Evolutionary conservation across 2,113 vertebrate genomes (phyloP), one percentile per base, ranked within the genome.

Genomic region (Campylorhamphus procurvoides): DNA sequence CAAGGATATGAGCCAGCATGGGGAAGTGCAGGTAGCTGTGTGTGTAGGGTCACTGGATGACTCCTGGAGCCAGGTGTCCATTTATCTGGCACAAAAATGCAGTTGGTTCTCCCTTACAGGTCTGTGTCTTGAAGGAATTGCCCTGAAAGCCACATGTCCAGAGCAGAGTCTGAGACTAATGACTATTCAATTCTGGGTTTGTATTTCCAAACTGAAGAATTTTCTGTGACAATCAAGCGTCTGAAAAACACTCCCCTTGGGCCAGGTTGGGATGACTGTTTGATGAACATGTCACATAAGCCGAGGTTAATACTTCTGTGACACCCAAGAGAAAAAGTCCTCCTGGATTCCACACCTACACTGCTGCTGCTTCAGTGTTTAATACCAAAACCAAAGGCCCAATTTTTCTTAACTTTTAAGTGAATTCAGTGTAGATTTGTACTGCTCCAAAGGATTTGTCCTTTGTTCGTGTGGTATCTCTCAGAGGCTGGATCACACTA

Each of bases 11-110:
- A 77, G 40, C 14, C 20, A 73, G 82, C 42, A 18, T 0, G 1
- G 17, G 64, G 52, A 72, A 56, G 33, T 29, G 25, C 49, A 73
- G 31, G 63, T 3, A 5, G 52, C 28, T 68, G 16, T 1, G 2
- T 0, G 5, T 7, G 6, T 8, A 14, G 13, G 5, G 15, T 40
- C 22, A 18, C 60, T 14, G 46, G n/a, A 40, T 0, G 4, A 24
- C 18, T 40, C 72, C 11, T 18, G 49, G 25, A 72, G 62, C 14
- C 44, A 49, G 29, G 19, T 17, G 59, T 72, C 58, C 37, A 6
- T 28, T 63, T 49, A 12, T 39, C 14, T 46, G 35, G 56, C 47
- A 90, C 69, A 67, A 62, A 72, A 27, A 46, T 47, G 47, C n/a
- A 35, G 46, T 9, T 89, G 10, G 40, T 84, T 42, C 52, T 64